Evolutionary conservation across 53 echinoderm and acorn worm species (phyloP).

Genomic region (Henricia sp.): DNA sequence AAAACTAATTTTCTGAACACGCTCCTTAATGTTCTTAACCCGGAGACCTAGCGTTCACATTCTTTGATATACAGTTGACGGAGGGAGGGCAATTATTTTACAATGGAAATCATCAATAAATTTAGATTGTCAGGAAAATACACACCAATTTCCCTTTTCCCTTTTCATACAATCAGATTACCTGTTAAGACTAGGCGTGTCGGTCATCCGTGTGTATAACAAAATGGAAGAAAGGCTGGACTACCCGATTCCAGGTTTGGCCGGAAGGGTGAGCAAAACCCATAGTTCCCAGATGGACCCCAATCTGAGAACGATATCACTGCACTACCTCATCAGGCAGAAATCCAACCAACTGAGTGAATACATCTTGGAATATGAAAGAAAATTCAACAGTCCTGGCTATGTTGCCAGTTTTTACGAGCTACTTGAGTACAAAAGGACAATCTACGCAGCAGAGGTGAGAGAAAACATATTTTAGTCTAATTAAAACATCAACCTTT

Average conservation of each 20-base stretch:
- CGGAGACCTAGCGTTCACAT: too few relatives aligned
- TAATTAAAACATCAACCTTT: too few relatives aligned
- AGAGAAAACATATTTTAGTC: too few relatives aligned
- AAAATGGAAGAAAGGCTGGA: constrained; percentile 63
- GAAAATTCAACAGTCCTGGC: not conserved
- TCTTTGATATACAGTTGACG: too few relatives aligned
- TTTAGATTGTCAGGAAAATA: not conserved
- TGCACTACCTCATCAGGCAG: constrained; percentile 52
- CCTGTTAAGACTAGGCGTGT: constrained; percentile 28
- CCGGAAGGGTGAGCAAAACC: not conserved
- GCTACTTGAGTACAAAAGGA: not conserved
- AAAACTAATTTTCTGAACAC: too few relatives aligned
- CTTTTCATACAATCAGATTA: constrained; percentile 29
- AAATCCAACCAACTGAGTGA: not conserved
- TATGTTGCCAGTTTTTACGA: not conserved
- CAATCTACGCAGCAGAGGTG: constrained; percentile 20
- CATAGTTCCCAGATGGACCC: constrained; percentile 33
- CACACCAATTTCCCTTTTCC: not conserved
- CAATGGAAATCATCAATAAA: too few relatives aligned
- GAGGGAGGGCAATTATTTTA: too few relatives aligned
- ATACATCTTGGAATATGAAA: not conserved
- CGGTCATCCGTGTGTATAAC: constrained; percentile 77
- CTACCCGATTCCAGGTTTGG: constrained; percentile 46
- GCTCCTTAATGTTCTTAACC: too few relatives aligned
- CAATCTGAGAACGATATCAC: constrained; percentile 15